Evolutionary conservation across 2,888 invertebrate species (phyloP), one percentile per base, ranked within the genome.

Genomic region (Cylloceria caligata): DNA sequence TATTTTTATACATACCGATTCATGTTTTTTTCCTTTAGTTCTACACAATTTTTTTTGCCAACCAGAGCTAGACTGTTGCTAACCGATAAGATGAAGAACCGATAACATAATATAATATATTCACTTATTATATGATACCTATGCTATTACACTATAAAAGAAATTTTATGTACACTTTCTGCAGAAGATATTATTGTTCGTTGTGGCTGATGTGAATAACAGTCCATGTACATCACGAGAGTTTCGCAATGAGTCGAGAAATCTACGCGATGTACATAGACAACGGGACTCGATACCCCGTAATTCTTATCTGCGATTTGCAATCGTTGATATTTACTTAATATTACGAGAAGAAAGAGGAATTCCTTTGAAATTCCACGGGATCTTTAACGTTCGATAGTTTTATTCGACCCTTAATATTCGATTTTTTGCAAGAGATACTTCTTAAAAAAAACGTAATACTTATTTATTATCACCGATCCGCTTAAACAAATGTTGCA

Each of bases 281-380:
- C 62, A 72, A 72, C 72, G 72, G 72, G 45, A 72, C 21, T 45
- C 47, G n/a, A 45, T 60, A 47, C 21, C n/a, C n/a, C 21, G 47
- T 60, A 34, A 60, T 36, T 36, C 36, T 27, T 62, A 47, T 49
- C 30, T 57, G 60, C 30, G 71, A 47, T 72, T 34, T 21, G 42
- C 60, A 21, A 72, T 72, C 62, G 4, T 62, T 47, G 47, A 72
- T 49, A 72, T 34, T 27, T 60, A 30, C 60, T 42, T 30, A 69
- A 69, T 39, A 69, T 36, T 42, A 60, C 27, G 27, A 19, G 13
- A 4, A 24, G 27, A 11, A 19, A 4, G 34, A 72, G 45, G 30
- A 62, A 49, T 49, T 34, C 49, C 24, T 72, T 21, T 34, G 13
- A 6, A 24, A 24, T 55, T n/a, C 52, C 52, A 55, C 13, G 52